phyloP scores from a whole-genome alignment of 2,888 invertebrate species.

The Antitype chi region DNA sequence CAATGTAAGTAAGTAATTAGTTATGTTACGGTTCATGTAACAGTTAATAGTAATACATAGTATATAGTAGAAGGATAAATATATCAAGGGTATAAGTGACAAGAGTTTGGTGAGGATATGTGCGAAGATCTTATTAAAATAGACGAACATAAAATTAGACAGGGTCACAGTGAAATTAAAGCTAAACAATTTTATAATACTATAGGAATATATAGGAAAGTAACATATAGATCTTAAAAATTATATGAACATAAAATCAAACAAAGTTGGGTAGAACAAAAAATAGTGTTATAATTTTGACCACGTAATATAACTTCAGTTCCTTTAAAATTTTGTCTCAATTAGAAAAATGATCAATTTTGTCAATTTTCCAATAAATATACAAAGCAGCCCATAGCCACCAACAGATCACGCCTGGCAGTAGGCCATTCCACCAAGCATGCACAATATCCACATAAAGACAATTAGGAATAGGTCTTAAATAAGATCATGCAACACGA shows the following conservation, averaged over 20 bases:
- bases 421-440: conserved; percentile 89
- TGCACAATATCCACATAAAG: conserved; percentile 86
- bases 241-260: conserved; percentile 32
- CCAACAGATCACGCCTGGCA: conserved; percentile 83
- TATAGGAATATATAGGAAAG: conserved; percentile 46
- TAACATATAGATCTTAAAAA: conserved; percentile 38
- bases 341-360: conserved; percentile 65
- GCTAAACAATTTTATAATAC: conserved; percentile 53
- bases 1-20: conserved; percentile 69
- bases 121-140: conserved; percentile 71
- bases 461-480: conserved; percentile 83
- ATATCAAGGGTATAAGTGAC: conserved; percentile 68
- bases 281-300: conserved; percentile 56
- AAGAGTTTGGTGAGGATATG: conserved; percentile 76
- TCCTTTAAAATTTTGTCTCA: conserved; percentile 45
- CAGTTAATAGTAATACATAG: conserved; percentile 52
- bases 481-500: conserved; percentile 89
- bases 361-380: conserved; percentile 75
- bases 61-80: conserved; percentile 56
- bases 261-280: conserved; percentile 48
- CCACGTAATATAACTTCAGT: conserved; percentile 49
- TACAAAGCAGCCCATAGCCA: conserved; percentile 87
- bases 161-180: conserved; percentile 75
- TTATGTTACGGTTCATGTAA: conserved; percentile 66
- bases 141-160: conserved; percentile 64